These are phyloP conservation scores for Chaetoderma sp. DNA, from an alignment of 2,888 invertebrate species.

Conservation along the genomic window DNA sequence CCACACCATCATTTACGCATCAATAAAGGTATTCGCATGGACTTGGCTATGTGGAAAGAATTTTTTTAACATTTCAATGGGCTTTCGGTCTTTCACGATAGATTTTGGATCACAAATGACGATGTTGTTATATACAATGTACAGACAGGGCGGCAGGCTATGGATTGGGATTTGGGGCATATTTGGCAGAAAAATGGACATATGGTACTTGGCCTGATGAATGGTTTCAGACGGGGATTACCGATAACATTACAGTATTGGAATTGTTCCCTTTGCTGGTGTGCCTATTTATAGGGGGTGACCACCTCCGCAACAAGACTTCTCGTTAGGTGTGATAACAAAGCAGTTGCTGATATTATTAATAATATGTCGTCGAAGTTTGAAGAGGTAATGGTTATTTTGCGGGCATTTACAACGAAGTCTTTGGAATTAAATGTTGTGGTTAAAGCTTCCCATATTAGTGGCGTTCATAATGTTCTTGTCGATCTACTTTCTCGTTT, in stretches of 20 bases:
- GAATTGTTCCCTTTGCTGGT: background rate
- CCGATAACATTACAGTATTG: background rate
- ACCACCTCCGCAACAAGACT: background rate
- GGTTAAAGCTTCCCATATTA: background rate
- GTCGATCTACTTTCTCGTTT: background rate
- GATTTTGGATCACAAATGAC: background rate
- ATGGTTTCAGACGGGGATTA: background rate
- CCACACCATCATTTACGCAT: background rate
- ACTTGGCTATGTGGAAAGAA: background rate
- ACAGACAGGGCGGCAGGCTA: background rate
- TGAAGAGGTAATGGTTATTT: background rate
- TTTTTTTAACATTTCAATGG: background rate
- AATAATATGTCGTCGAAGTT: background rate
- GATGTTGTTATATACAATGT: background rate
- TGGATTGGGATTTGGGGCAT: background rate
- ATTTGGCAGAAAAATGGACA: background rate
- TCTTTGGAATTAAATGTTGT: background rate
- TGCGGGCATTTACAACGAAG: no score
- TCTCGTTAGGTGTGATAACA: background rate
- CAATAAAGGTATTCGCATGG: background rate
- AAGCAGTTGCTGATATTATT: background rate
- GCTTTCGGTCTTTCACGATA: background rate
- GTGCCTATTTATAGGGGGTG: background rate
- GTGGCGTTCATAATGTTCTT: background rate
- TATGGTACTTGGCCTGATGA: background rate